Conservation (phyloP, 2,797 vertebrate genomes). For the Myotis findleyi region DNA sequence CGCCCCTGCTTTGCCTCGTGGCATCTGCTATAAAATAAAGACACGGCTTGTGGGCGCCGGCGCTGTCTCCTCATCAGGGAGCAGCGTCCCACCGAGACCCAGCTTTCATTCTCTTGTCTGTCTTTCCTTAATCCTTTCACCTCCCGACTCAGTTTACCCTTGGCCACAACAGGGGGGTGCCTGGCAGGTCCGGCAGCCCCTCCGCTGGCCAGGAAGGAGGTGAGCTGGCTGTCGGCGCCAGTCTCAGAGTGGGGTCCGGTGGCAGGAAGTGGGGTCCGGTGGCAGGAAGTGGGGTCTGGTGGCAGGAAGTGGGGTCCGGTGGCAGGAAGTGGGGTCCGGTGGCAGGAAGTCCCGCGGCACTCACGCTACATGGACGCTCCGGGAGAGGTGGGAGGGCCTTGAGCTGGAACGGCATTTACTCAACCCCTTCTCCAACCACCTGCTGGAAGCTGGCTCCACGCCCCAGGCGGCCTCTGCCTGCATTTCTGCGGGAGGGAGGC, state of each 20-base stretch:
- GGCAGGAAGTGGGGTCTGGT: too few relatives aligned
- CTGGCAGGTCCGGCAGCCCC: background rate
- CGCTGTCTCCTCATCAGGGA: too few relatives aligned
- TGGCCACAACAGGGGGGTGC: background rate
- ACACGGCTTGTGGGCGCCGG: too few relatives aligned
- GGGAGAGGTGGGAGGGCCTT: background rate
- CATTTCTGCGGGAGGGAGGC: background rate
- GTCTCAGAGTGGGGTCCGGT: background rate
- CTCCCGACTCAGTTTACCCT: too few relatives aligned
- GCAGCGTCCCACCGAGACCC: too few relatives aligned
- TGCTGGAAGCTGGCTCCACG: background rate
- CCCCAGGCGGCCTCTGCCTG: background rate
- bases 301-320: too few relatives aligned
- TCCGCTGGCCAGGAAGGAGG: background rate
- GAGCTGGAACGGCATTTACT: background rate
- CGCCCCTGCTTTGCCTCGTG: too few relatives aligned
- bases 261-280: too few relatives aligned
- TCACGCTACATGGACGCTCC: rapidly evolving
- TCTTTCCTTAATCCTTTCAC: too few relatives aligned
- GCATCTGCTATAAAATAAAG: too few relatives aligned
- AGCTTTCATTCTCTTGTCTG: too few relatives aligned
- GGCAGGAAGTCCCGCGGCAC: rapidly evolving
- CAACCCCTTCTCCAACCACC: background rate
- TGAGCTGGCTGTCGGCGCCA: too few relatives aligned
- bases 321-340: background rate